Evolutionary conservation across 2,888 invertebrate species (phyloP), one percentile per base, ranked within the genome.

Genomic region (Meganola albula): DNA sequence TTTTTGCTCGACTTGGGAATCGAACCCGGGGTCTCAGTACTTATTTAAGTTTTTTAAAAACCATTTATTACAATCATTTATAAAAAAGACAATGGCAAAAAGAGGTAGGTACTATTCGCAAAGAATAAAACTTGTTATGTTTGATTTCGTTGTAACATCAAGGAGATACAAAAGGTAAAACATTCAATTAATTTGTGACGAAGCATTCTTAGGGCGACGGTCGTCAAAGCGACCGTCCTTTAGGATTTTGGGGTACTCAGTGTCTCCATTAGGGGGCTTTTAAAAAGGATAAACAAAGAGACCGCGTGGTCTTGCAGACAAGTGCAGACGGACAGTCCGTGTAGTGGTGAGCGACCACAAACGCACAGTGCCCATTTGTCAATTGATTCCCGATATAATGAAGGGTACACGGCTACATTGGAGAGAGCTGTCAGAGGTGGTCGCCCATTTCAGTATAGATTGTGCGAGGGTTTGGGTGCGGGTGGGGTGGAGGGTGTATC

Each of bases 361-460:
- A 50, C 56, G 53, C 62, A 53, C 53, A 42, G 62, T 68, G 57
- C 64, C 70, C 73, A 80, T 82, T 80, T 79, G 78, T 76, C 84
- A 82, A 84, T 83, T 83, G 83, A 84, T 83, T 83, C 79, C 67
- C 77, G 72, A 82, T 84, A 82, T 80, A 83, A 83, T 80, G 79
- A 78, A 78, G 78, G 77, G 79, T 78, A 80, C 78, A 71, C 68
- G 63, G 79, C 76, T 71, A 79, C 76, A 75, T 71, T 66, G 74
- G 71, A 71, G 69, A 69, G 67, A 67, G 65, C 74, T 78, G 74
- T 78, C 78, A 77, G 74, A 74, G 74, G 77, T 66, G 75, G 74
- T 72, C 74, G 67, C 69, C 65, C 63, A 63, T 57, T 72, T 69
- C 53, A 67, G 74, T 71, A 76, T 71, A 73, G 78, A 74, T 72